Conservation (phyloP, 2,888 invertebrate species). For the Anarsia innoxiella region DNA sequence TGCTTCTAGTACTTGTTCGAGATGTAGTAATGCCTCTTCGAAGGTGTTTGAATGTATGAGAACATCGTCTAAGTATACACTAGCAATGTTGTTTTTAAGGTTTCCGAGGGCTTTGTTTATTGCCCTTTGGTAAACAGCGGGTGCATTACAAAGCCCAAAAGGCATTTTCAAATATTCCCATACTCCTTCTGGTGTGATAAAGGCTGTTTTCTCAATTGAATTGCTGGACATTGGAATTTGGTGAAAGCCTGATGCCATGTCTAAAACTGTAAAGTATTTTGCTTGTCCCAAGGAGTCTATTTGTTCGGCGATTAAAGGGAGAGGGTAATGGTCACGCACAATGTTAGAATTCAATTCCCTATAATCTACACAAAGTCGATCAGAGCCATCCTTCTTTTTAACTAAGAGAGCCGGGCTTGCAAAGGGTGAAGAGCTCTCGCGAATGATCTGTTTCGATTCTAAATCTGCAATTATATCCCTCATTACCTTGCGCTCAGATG, state of each 20-base stretch:
- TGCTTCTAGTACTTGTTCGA: slow-evolving; percentile 10
- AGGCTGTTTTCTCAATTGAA: neutral
- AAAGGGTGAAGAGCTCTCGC: neutral
- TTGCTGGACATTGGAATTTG: neutral
- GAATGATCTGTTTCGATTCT: neutral
- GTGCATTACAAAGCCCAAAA: slow-evolving; percentile 10
- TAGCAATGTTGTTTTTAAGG: slow-evolving; percentile 9
- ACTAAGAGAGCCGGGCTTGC: neutral
- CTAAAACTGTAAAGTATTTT: neutral
- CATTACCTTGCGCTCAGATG: neutral
- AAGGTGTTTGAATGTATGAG: neutral
- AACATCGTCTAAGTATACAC: slow-evolving; percentile 15
- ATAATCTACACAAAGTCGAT: neutral
- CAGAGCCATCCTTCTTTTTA: neutral
- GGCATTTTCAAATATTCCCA: slow-evolving; percentile 11
- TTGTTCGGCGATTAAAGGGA: slow-evolving; percentile 1
- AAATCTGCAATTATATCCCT: neutral
- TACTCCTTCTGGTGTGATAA: slow-evolving; percentile 1
- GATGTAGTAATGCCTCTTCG: slow-evolving; percentile 10
- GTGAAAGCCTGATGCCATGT: neutral
- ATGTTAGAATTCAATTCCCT: neutral
- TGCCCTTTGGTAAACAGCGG: slow-evolving; percentile 4
- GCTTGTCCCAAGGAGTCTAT: neutral
- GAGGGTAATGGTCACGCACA: neutral
- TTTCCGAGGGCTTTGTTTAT: slow-evolving; percentile 6